Evolutionary conservation across 2,888 invertebrate species (phyloP).

Genomic region (Metacarcinus magister): DNA sequence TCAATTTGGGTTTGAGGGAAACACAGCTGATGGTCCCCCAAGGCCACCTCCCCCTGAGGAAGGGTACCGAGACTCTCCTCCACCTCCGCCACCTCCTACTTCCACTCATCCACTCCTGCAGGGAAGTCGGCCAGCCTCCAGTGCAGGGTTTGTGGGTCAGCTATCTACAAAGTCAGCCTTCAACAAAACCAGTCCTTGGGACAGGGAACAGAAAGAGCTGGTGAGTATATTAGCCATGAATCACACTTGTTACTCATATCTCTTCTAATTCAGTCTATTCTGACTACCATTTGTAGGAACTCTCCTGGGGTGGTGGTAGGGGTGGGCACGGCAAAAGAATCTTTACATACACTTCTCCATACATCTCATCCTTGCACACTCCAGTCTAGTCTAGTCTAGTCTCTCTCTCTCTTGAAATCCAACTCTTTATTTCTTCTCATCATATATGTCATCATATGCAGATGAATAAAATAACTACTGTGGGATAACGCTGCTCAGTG

Average conservation of each 20-base stretch:
- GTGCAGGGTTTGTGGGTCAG: constrained; percentile 85
- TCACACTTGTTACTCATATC: constrained; percentile 1
- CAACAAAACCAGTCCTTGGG: constrained; percentile 92
- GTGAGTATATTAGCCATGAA: constrained; percentile 84
- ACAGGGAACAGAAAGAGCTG: constrained; percentile 95
- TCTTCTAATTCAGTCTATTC: neutral
- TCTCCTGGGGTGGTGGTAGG: too few species aligned
- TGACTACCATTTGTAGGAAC: too few species aligned
- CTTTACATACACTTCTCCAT: too few species aligned
- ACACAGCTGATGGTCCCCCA: constrained; percentile 83
- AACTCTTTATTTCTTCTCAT: too few species aligned
- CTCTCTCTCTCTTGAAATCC: too few species aligned
- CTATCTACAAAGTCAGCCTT: constrained; percentile 85
- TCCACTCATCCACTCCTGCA: constrained; percentile 89
- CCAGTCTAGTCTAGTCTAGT: too few species aligned
- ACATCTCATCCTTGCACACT: too few species aligned
- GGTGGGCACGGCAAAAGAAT: too few species aligned
- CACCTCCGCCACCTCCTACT: constrained; percentile 90
- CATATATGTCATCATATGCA: too few species aligned
- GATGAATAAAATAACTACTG: too few species aligned
- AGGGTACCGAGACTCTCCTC: constrained; percentile 85
- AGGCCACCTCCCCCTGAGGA: constrained; percentile 85
- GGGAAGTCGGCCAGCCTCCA: constrained; percentile 84
- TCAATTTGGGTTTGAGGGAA: constrained; percentile 83
- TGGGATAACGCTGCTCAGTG: too few species aligned